Percentiles rank a stretch among this genome's conserved stretches.
phyloP scores from a whole-genome alignment of 2,797 vertebrate genomes.

The Dallia pectoralis region DNA sequence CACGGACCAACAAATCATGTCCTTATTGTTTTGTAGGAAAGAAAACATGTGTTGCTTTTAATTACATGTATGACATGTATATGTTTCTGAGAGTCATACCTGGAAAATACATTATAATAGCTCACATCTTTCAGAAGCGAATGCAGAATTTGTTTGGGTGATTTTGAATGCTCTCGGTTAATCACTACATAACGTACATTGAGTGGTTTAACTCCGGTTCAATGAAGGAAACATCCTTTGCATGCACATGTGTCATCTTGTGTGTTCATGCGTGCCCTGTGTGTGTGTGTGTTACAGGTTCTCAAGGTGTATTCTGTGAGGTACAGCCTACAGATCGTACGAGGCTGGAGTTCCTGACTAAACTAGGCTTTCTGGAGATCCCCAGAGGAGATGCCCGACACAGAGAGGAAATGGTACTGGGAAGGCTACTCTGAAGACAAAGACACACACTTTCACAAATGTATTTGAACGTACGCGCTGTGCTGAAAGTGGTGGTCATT shows the following conservation, averaged over 20 bases:
- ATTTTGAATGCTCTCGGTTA: too few relatives aligned
- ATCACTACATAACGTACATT: too few relatives aligned
- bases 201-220: too few relatives aligned
- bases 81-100: too few relatives aligned
- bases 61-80: too few relatives aligned
- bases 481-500: background rate
- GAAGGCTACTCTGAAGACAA: conserved; percentile 74
- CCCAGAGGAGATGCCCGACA: conserved; percentile 74
- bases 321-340: conserved; percentile 75
- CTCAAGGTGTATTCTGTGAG: conserved; percentile 84
- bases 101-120: too few relatives aligned
- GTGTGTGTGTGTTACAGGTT: conserved; percentile 64
- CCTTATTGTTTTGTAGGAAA: too few relatives aligned
- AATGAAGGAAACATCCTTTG: too few relatives aligned
- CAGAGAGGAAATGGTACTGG: conserved; percentile 73
- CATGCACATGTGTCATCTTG: conserved; percentile 14
- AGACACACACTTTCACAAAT: conserved; percentile 13
- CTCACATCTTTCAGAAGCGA: too few relatives aligned
- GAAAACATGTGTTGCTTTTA: too few relatives aligned
- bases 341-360: conserved; percentile 82
- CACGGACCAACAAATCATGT: too few relatives aligned
- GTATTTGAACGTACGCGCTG: background rate
- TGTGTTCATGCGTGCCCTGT: background rate
- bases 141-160: too few relatives aligned
- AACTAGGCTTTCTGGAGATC: conserved; percentile 83